phyloP scores from a whole-genome alignment of 2,113 vertebrate species.

The Suncus etruscus region DNA sequence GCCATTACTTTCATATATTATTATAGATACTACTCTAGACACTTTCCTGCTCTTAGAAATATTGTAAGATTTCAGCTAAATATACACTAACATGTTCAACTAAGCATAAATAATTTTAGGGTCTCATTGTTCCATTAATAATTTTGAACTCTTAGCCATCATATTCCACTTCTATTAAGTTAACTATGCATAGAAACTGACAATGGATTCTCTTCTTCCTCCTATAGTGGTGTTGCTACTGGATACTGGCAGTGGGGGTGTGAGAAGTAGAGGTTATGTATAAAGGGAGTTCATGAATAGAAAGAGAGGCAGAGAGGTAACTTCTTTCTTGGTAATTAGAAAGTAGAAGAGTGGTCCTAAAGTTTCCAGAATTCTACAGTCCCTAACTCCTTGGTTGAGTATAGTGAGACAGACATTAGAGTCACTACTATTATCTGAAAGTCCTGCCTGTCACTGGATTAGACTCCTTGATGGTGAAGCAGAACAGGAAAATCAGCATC shows the following conservation, averaged over 20 bases:
- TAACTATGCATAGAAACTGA: neutral
- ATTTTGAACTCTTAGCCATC: neutral
- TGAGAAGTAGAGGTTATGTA: neutral
- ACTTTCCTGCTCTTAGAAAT: slow-evolving; percentile 14
- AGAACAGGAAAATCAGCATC: slow-evolving; percentile 15
- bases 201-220: neutral
- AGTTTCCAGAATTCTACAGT: neutral
- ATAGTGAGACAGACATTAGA: too few species aligned
- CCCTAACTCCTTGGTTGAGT: too few species aligned
- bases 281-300: neutral
- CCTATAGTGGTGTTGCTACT: neutral
- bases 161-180: neutral
- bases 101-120: neutral
- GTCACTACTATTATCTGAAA: too few species aligned
- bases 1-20: neutral
- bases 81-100: neutral
- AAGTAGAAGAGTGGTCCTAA: neutral
- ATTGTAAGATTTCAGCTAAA: neutral
- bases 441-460: too few species aligned
- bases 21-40: neutral
- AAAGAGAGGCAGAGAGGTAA: neutral
- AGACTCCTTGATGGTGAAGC: neutral
- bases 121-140: neutral
- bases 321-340: neutral
- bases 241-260: neutral